phyloP scores from a whole-genome alignment of 2,113 vertebrate species.

The Muntiacus reevesi region DNA sequence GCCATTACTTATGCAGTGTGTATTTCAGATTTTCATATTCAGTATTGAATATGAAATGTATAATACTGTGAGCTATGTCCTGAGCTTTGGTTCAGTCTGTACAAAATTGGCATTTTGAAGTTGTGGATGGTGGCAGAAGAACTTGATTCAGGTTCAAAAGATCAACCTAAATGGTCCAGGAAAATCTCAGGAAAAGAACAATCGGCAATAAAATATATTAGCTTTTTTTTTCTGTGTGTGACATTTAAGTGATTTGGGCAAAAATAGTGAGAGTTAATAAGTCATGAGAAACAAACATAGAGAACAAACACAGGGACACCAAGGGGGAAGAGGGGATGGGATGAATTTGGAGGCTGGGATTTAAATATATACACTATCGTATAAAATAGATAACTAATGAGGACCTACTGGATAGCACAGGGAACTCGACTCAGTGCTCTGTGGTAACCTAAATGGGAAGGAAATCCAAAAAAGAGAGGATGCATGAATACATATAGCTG shows the following conservation, averaged over 20 bases:
- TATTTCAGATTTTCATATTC: slow-evolving; percentile 58
- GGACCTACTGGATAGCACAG: background rate
- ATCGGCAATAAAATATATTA: background rate
- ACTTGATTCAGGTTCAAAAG: background rate
- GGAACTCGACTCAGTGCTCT: background rate
- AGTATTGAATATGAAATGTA: background rate
- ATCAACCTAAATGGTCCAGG: background rate
- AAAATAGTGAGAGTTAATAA: background rate
- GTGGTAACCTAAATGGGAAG: background rate
- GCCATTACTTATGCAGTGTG: slow-evolving; percentile 59
- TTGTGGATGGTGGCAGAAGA: background rate
- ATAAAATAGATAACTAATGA: background rate
- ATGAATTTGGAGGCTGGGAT: background rate
- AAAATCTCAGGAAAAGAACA: background rate
- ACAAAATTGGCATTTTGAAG: slow-evolving; percentile 10
- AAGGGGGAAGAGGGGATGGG: background rate
- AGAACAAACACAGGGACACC: background rate
- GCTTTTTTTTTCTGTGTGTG: rapidly evolving
- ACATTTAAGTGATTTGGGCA: background rate
- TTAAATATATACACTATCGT: background rate
- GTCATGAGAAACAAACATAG: background rate
- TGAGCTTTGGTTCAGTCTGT: slow-evolving; percentile 12
- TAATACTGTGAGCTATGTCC: slow-evolving; percentile 37
- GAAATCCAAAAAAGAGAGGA: background rate
- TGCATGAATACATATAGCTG: background rate